phyloP scores from a whole-genome alignment of 2,888 invertebrate species.

The Bimastos eiseni region DNA sequence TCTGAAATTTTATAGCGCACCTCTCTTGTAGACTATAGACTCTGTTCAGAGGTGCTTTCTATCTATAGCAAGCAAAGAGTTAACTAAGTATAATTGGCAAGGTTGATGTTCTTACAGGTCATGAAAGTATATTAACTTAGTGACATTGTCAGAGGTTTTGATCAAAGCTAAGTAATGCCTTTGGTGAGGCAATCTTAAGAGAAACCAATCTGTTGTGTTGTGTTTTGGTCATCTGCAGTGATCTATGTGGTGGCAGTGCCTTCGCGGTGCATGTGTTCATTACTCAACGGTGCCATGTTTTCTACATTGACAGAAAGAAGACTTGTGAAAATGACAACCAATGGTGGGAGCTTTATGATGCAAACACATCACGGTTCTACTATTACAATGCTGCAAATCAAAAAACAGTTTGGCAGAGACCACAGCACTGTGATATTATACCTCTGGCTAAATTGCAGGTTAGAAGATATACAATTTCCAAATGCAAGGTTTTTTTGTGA shows the following conservation, averaged over 20 bases:
- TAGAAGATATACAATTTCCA: conserved; percentile 43
- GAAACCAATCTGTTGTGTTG: too few relatives aligned
- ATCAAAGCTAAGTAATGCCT: too few relatives aligned
- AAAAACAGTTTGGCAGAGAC: conserved; percentile 96
- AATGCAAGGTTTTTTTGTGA: neutral
- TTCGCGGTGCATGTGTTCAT: neutral
- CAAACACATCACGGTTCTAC: conserved; percentile 93
- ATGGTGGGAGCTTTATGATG: conserved; percentile 99
- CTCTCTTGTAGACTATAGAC: too few relatives aligned
- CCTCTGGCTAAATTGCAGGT: conserved; percentile 90
- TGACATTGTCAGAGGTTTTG: too few relatives aligned
- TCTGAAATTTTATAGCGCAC: too few relatives aligned
- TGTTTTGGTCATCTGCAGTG: too few relatives aligned
- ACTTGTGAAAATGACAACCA: conserved; percentile 85
- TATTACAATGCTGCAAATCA: conserved; percentile 89
- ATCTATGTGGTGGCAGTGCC: neutral
- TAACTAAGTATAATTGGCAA: too few relatives aligned
- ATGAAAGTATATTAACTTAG: too few relatives aligned
- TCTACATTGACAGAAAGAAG: conserved; percentile 72
- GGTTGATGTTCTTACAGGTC: too few relatives aligned
- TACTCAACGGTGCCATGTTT: neutral
- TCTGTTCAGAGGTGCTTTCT: too few relatives aligned
- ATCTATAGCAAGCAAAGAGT: too few relatives aligned
- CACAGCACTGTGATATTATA: conserved; percentile 94
- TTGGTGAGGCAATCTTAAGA: too few relatives aligned